phyloP scores from a whole-genome alignment of 2,797 vertebrate genomes.

The Borostomias antarcticus region DNA sequence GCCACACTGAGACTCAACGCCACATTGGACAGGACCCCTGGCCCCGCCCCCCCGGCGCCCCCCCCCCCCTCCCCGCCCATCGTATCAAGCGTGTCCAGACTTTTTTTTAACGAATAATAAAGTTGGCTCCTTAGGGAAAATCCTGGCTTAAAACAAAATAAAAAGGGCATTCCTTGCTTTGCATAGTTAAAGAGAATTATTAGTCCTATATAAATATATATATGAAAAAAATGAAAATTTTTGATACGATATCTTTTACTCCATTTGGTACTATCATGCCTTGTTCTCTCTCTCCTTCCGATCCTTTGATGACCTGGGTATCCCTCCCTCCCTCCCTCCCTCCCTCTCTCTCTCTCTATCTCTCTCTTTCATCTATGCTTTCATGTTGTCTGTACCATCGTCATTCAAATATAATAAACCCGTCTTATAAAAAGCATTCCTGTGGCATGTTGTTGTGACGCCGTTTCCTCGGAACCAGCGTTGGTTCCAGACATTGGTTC shows the following conservation, averaged over 20 bases:
- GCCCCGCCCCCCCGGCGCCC: conserved; percentile 37
- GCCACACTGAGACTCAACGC: conserved; percentile 48
- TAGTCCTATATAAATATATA: conserved; percentile 79
- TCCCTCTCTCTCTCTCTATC: conserved; percentile 6
- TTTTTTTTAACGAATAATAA: conserved; percentile 35
- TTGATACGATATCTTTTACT: conserved; percentile 81
- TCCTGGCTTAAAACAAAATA: conserved; percentile 57
- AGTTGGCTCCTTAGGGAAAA: conserved; percentile 47
- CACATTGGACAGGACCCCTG: conserved; percentile 60
- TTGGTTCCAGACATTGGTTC: too few species aligned
- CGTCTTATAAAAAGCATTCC: conserved; percentile 49
- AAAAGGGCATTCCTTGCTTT: conserved; percentile 76
- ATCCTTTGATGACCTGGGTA: conserved; percentile 40
- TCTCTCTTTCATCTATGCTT: conserved; percentile 47
- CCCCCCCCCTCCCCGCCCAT: conserved; percentile 42
- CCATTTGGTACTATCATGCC: conserved; percentile 81
- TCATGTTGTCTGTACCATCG: conserved; percentile 67
- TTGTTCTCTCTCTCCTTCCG: conserved; percentile 57
- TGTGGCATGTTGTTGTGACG: background rate
- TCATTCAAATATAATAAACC: conserved; percentile 69
- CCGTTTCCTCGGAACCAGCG: too few species aligned
- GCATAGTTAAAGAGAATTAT: conserved; percentile 78
- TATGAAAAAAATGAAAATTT: conserved; percentile 69
- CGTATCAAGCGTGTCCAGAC: conserved; percentile 46
- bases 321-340: background rate